Percentiles rank a stretch among this genome's conserved stretches.
These are phyloP conservation scores for Drusus annulatus DNA, from an alignment of 1,140 invertebrate genomes.

Conservation along the genomic window DNA sequence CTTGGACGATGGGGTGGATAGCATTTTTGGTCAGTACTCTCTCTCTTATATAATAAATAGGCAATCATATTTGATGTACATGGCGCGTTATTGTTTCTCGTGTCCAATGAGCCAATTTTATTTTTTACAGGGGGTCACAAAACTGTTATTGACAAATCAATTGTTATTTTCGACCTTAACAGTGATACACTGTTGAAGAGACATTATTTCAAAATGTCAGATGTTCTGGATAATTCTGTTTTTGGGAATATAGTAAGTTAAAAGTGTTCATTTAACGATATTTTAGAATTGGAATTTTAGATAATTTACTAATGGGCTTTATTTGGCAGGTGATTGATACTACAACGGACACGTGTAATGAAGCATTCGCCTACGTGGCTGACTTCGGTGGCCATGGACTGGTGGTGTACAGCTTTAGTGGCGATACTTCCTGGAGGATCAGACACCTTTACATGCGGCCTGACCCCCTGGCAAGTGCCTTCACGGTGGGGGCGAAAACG, in stretches of 20 bases:
- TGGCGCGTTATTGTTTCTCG: no score
- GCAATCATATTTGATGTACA: neutral
- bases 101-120: no score
- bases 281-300: no score
- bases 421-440: slow-evolving; percentile 78
- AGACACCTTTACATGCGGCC: slow-evolving; percentile 81
- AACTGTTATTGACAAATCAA: no score
- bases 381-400: slow-evolving; percentile 77
- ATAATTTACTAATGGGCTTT: no score
- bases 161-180: no score
- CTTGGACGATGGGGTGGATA: slow-evolving; percentile 75
- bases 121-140: no score
- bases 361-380: slow-evolving; percentile 77
- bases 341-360: slow-evolving; percentile 73
- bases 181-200: slow-evolving; percentile 68
- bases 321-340: slow-evolving; percentile 75
- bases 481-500: slow-evolving; percentile 74
- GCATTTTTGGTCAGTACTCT: neutral
- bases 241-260: slow-evolving; percentile 75
- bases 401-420: slow-evolving; percentile 76
- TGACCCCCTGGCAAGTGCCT: slow-evolving; percentile 77
- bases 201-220: slow-evolving; percentile 73
- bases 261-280: no score
- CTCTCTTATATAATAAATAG: neutral
- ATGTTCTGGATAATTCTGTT: slow-evolving; percentile 76